Base-by-base conservation (phyloP, 2,113 vertebrate genomes). In the Sinocyclocheilus rhinocerous region DNA sequence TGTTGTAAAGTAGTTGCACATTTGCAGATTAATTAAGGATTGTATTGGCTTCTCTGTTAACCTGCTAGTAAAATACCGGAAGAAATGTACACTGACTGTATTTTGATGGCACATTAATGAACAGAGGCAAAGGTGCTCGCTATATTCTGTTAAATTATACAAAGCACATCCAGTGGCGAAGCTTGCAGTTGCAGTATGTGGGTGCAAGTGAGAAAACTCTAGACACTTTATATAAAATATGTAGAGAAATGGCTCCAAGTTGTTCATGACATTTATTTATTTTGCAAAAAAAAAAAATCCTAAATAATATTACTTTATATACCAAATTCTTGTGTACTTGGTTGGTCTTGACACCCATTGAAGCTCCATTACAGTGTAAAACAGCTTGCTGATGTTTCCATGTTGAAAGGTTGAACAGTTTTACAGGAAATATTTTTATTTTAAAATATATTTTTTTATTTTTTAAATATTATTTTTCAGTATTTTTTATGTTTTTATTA, bases 1-100 rank as follows among this genome's bases (percentile, higher is more conserved):
- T 67, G 22, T 20, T 42, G 48, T 45, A 81, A 55, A 20, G 57
- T 61, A 76, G 52, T 76, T 59, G 39, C 24, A 22, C 12, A 33
- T 81, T 76, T 76, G 24, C 13, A 77, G 50, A 24, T 80, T 82
- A 50, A 82, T 69, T 50, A 29, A 33, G 9, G 63, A 11, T 10
- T 67, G 13, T 10, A 26, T 52, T 52, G 42, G 48, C 57, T 57
- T 36, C 26, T 69, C 9, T 70, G n/a, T 39, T 69, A 29, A 69
- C 15, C 39, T 69, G 42, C 80, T 36, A 20, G 18, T 82, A 13
- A 82, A 69, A 82, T 26, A 33, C 15, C 4, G 1, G 4, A 81
- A 65, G 59, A n/a, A 63, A 80, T 50, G 36, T 22, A 59, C 18
- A 29, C 18, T 45, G 22, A 8, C 16, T 42, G 48, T 20, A 67